These are phyloP conservation scores for Amblyteles armatorius DNA, from an alignment of 2,888 invertebrate genomes.

Conservation along the genomic window DNA sequence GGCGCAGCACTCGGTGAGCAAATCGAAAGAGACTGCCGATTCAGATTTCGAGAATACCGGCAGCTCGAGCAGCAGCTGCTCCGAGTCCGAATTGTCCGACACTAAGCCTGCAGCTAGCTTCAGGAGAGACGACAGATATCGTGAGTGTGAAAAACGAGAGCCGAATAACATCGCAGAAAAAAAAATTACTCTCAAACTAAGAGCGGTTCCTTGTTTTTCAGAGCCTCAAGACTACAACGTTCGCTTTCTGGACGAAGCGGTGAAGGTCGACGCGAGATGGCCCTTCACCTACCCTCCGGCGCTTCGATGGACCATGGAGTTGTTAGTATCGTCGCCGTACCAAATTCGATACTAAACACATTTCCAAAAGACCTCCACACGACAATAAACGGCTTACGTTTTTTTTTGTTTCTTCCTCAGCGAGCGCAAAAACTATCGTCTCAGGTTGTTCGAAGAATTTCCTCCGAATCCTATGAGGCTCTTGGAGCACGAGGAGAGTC, in stretches of 20 bases:
- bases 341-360: neutral
- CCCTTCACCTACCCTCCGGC: conserved; percentile 69
- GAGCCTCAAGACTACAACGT: conserved; percentile 35
- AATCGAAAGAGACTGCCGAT: conserved; percentile 56
- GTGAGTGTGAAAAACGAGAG: conserved; percentile 26
- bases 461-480: conserved; percentile 79
- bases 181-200: neutral
- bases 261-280: conserved; percentile 31
- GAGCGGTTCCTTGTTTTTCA: conserved; percentile 19
- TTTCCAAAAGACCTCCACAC: neutral
- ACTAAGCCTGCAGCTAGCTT: neutral
- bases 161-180: neutral
- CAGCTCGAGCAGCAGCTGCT: conserved; percentile 15
- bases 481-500: conserved; percentile 82
- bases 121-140: conserved; percentile 12
- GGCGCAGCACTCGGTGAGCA: conserved; percentile 73
- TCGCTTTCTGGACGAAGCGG: conserved; percentile 44
- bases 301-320: conserved; percentile 80
- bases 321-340: conserved; percentile 73
- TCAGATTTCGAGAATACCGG: conserved; percentile 66
- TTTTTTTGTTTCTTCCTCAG: conserved; percentile 63
- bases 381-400: neutral
- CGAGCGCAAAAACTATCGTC: conserved; percentile 77
- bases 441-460: conserved; percentile 84
- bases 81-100: conserved; percentile 2